Conservation (phyloP, 2,113 vertebrate species). For the Piprites chloris region DNA sequence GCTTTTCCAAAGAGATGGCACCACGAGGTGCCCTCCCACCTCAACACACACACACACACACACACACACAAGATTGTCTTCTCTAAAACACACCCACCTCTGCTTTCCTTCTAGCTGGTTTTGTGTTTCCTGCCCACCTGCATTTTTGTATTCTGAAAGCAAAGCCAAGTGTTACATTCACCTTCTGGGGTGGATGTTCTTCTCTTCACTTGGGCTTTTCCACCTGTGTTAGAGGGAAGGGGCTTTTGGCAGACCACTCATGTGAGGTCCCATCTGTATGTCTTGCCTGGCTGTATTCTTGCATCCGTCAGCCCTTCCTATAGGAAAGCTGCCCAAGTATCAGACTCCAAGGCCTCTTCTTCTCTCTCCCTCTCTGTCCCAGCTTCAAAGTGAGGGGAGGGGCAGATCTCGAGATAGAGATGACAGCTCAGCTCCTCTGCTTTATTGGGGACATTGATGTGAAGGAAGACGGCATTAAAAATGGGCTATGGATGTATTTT, state of each 20-base stretch:
- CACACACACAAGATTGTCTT: not conserved
- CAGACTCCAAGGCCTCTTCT: not conserved
- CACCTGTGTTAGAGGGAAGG: not conserved
- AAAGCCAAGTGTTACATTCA: not conserved
- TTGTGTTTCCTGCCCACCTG: slow-evolving; percentile 25
- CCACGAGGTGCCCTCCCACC: not conserved
- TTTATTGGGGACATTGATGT: slow-evolving; percentile 24
- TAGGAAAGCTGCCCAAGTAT: not conserved
- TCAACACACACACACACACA: not conserved
- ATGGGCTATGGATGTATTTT: slow-evolving; percentile 52
- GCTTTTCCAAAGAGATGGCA: slow-evolving; percentile 34
- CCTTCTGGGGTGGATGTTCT: not conserved
- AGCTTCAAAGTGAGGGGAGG: slow-evolving; percentile 1
- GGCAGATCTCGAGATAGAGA: slow-evolving; percentile 5
- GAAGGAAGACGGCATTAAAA: slow-evolving; percentile 39
- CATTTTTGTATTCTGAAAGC: not conserved
- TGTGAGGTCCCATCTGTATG: not conserved
- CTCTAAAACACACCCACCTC: not conserved
- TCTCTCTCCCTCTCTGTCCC: not conserved
- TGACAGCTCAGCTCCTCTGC: slow-evolving; percentile 25
- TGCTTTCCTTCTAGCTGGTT: not conserved
- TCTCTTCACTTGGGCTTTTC: not conserved
- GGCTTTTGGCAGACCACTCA: not conserved
- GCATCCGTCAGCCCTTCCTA: not conserved
- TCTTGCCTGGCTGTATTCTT: not conserved